Evolutionary conservation across 2,797 vertebrate genomes (phyloP).

Genomic region (Allobates femoralis): DNA sequence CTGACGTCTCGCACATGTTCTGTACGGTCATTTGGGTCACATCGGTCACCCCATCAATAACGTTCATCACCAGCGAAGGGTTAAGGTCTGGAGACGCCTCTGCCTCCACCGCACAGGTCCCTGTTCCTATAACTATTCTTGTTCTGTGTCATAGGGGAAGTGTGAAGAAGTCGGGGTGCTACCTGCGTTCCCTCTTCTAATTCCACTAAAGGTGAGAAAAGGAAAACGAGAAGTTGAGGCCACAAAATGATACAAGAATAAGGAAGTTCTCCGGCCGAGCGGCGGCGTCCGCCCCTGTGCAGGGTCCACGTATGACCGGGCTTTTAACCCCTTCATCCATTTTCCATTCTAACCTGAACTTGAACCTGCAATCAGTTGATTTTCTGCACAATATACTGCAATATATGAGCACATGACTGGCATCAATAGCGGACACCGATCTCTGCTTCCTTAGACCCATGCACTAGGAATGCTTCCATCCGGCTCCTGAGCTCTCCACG

Average conservation of each 20-base stretch:
- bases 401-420: too few relatives aligned
- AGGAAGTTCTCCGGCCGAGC: conserved; percentile 26
- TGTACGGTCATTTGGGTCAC: too few relatives aligned
- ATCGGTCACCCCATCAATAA: neutral
- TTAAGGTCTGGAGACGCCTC: conserved; percentile 18
- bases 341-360: too few relatives aligned
- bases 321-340: too few relatives aligned
- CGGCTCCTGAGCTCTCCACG: too few relatives aligned
- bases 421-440: too few relatives aligned
- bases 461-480: too few relatives aligned
- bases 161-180: conserved; percentile 36
- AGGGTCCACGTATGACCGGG: too few relatives aligned
- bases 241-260: conserved; percentile 24
- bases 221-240: conserved; percentile 60
- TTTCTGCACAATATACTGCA: too few relatives aligned
- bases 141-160: conserved; percentile 48
- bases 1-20: neutral
- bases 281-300: neutral
- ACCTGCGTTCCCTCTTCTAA: conserved; percentile 57
- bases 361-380: too few relatives aligned
- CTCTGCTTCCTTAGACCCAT: too few relatives aligned
- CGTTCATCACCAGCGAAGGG: neutral
- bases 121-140: conserved; percentile 55
- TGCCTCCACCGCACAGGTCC: conserved; percentile 15
- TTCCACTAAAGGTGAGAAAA: conserved; percentile 54